phyloP scores from a whole-genome alignment of 2,113 vertebrate species.

The Maccullochella peelii region DNA sequence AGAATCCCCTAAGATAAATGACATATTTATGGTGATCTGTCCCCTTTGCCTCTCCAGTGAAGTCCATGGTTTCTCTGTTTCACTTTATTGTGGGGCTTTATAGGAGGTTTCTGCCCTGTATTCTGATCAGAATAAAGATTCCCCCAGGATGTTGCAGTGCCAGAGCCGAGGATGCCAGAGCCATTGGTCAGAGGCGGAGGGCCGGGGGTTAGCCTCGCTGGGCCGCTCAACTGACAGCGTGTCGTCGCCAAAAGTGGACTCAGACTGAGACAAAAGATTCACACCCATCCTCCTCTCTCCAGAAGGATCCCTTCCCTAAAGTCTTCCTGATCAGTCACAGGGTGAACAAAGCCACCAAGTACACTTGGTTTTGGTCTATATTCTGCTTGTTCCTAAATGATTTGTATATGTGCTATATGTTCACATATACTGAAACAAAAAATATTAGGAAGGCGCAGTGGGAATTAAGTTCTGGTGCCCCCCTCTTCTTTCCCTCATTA shows the following conservation, averaged over 20 bases:
- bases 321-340: conserved; percentile 46
- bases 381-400: neutral
- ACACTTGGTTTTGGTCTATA: neutral
- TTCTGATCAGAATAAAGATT: conserved; percentile 76
- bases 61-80: conserved; percentile 54
- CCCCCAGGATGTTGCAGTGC: conserved; percentile 64
- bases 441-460: conserved; percentile 8
- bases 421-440: neutral
- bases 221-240: conserved; percentile 70
- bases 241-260: conserved; percentile 69
- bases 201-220: conserved; percentile 60
- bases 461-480: conserved; percentile 21
- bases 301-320: conserved; percentile 52
- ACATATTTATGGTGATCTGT: conserved; percentile 71
- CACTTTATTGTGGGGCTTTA: conserved; percentile 70
- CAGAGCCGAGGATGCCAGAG: conserved; percentile 77
- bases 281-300: conserved; percentile 74
- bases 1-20: conserved; percentile 67
- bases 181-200: conserved; percentile 78
- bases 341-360: conserved; percentile 44
- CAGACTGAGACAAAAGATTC: conserved; percentile 76
- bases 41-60: conserved; percentile 46
- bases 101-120: conserved; percentile 69
- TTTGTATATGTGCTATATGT: neutral
- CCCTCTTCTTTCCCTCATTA: conserved; percentile 11